phyloP scores from a whole-genome alignment of 2,113 vertebrate genomes.

The Brachyistius frenatus region DNA sequence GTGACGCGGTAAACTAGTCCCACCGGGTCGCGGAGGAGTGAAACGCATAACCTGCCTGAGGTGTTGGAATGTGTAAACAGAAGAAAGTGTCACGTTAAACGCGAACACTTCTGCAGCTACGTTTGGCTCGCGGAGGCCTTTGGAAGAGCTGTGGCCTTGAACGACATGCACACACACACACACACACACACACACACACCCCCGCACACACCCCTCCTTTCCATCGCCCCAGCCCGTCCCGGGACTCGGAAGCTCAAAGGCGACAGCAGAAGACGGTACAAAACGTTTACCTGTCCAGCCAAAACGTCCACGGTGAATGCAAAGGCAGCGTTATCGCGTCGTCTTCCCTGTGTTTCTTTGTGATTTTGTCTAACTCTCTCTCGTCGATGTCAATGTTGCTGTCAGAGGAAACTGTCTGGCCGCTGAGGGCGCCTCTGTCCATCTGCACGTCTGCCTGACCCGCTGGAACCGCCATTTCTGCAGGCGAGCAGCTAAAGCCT shows the following conservation, averaged over 20 bases:
- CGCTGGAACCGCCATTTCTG: slow-evolving; percentile 79
- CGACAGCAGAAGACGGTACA: not conserved
- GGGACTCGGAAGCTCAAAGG: not conserved
- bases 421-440: slow-evolving; percentile 75
- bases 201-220: not conserved
- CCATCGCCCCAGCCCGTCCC: not conserved
- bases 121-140: slow-evolving; percentile 59
- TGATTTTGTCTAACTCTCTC: slow-evolving; percentile 84
- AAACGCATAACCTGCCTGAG: not conserved
- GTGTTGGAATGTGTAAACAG: not conserved
- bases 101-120: slow-evolving; percentile 24
- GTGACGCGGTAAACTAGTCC: no score
- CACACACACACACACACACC: no score
- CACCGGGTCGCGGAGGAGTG: not conserved
- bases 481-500: not conserved
- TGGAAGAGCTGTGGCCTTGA: slow-evolving; percentile 53
- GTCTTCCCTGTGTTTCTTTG: slow-evolving; percentile 79
- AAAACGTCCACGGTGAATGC: slow-evolving; percentile 87
- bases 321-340: slow-evolving; percentile 78
- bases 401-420: slow-evolving; percentile 64
- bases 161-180: not conserved
- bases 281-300: slow-evolving; percentile 83
- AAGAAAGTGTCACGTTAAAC: slow-evolving; percentile 3
- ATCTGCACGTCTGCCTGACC: slow-evolving; percentile 71
- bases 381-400: slow-evolving; percentile 86